Evolutionary conservation across 2,888 invertebrate species (phyloP).

Genomic region (Papilio elwesi): DNA sequence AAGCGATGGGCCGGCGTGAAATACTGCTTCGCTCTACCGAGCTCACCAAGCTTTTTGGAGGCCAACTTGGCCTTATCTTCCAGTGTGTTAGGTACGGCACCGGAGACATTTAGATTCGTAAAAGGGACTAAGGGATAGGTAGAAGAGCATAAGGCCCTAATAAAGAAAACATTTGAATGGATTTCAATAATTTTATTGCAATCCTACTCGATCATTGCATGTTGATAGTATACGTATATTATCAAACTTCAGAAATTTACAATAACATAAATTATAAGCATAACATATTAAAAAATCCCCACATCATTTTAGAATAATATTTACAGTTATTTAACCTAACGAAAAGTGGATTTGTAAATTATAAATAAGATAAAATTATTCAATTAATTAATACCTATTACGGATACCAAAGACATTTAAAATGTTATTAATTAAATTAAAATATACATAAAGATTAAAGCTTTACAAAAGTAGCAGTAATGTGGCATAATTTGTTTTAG

Average conservation of each 20-base stretch:
- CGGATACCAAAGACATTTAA: not conserved
- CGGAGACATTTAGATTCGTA: too few relatives aligned
- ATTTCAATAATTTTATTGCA: constrained; percentile 56
- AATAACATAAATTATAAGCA: constrained; percentile 45
- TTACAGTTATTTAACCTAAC: constrained; percentile 37
- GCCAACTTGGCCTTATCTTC: too few relatives aligned
- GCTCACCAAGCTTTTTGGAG: too few relatives aligned
- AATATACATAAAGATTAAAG: constrained; percentile 23
- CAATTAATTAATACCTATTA: constrained; percentile 19
- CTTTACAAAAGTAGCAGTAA: constrained; percentile 2
- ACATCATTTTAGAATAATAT: constrained; percentile 33
- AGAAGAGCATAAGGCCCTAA: too few relatives aligned
- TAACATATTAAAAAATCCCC: constrained; percentile 43
- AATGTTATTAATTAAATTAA: not conserved
- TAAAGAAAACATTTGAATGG: constrained; percentile 17
- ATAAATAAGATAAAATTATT: constrained; percentile 10
- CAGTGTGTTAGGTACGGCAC: too few relatives aligned
- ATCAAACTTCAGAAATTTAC: constrained; percentile 45
- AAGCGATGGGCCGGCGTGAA: too few relatives aligned
- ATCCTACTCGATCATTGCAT: constrained; percentile 50
- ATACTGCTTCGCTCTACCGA: too few relatives aligned
- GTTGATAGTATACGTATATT: constrained; percentile 47
- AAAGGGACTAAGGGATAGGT: too few relatives aligned
- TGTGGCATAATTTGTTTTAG: constrained; percentile 1
- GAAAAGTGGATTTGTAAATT: constrained; percentile 13